Evolutionary conservation across 2,113 vertebrate species (phyloP).

Genomic region (Polyodon spathula): DNA sequence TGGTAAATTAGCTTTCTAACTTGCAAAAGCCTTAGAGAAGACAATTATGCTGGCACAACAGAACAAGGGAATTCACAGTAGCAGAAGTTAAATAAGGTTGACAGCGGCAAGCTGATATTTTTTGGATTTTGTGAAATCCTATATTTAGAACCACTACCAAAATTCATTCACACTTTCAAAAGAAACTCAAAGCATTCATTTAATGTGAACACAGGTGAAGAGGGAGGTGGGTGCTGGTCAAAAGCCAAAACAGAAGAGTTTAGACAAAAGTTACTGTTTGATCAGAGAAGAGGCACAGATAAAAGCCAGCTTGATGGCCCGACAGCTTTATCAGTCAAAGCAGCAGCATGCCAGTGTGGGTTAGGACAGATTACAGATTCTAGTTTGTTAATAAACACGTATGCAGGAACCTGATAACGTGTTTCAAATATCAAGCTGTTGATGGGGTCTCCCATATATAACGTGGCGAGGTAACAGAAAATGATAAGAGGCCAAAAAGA

Average conservation of each 20-base stretch:
- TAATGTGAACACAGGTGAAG: no score
- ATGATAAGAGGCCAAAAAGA: constrained; percentile 16
- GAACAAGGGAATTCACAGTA: no score
- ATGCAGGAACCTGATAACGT: constrained; percentile 5
- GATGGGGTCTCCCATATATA: neutral
- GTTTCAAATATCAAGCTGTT: neutral
- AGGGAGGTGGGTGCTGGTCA: neutral
- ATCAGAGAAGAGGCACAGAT: constrained; percentile 11
- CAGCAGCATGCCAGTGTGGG: neutral
- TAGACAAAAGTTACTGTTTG: neutral
- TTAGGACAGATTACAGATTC: neutral
- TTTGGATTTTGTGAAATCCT: no score
- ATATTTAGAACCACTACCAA: no score
- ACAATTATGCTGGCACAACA: no score
- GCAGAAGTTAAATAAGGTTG: no score
- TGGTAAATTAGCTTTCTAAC: no score
- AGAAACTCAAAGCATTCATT: no score
- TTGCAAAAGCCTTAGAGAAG: no score
- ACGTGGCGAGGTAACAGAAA: neutral
- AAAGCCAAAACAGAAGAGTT: neutral
- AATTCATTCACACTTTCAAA: no score
- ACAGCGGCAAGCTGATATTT: no score
- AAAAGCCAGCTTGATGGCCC: neutral
- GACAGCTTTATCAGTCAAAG: constrained; percentile 14
- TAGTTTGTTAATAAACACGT: neutral